Percentiles rank a stretch among this genome's conserved stretches.
Evolutionary conservation across 2,113 vertebrate species (phyloP).

Genomic region (Motacilla tschutschensis): DNA sequence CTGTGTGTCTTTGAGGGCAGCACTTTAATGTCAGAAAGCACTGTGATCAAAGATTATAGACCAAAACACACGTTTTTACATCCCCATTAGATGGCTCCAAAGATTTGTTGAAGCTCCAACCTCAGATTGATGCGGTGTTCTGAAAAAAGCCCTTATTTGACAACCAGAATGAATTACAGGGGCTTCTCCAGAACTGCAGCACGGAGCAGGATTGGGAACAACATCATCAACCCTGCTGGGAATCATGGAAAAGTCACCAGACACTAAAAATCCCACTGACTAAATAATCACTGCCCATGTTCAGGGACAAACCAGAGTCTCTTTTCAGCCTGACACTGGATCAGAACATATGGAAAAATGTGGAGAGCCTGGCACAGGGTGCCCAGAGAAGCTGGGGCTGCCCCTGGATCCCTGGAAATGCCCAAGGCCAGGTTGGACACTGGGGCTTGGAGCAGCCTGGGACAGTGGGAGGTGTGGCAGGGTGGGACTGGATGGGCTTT

Average conservation of each 20-base stretch:
- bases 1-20: neutral
- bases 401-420: neutral
- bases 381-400: neutral
- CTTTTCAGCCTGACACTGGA: neutral
- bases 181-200: neutral
- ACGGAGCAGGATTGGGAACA: accelerated
- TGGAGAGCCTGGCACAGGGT: neutral
- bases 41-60: neutral
- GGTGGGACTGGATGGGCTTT: accelerated
- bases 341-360: neutral
- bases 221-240: neutral
- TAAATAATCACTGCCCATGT: neutral
- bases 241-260: neutral
- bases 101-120: conserved; percentile 3
- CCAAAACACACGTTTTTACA: neutral
- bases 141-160: neutral
- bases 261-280: neutral
- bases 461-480: neutral
- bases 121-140: neutral
- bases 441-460: neutral
- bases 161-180: neutral
- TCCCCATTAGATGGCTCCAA: conserved; percentile 33
- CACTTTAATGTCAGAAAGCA: neutral
- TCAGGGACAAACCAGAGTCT: neutral
- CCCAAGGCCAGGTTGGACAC: accelerated